phyloP scores from a whole-genome alignment of 2,797 vertebrate genomes.

The Rhabdomys pumilio region DNA sequence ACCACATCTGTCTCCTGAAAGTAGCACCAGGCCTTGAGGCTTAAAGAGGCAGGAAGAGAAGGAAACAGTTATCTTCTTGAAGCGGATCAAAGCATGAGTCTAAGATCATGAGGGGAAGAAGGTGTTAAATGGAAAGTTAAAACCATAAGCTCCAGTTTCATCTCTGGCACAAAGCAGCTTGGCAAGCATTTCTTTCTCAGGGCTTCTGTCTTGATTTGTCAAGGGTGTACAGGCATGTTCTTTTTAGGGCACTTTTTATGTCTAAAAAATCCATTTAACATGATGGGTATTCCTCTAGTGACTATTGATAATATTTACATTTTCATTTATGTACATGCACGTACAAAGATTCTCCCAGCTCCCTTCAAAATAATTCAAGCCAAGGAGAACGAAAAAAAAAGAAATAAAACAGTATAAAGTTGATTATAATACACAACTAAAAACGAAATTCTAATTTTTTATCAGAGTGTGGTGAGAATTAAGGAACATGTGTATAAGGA shows the following conservation, averaged over 20 bases:
- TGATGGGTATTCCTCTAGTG: background rate
- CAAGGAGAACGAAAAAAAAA: background rate
- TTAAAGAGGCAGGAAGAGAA: background rate
- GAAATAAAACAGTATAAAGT: background rate
- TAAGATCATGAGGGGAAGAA: background rate
- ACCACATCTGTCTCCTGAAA: constrained; percentile 11
- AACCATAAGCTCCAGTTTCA: background rate
- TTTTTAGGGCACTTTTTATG: background rate
- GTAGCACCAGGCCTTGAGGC: background rate
- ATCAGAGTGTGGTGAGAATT: background rate
- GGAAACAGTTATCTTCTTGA: background rate
- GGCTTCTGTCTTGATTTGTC: background rate
- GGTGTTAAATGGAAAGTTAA: background rate
- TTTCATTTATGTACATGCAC: background rate
- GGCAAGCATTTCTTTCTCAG: background rate
- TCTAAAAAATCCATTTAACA: background rate
- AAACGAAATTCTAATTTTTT: background rate
- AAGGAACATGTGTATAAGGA: background rate
- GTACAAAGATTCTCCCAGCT: background rate
- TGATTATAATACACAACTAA: background rate
- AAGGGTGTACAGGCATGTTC: background rate
- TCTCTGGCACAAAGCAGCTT: background rate
- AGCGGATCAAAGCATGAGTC: background rate
- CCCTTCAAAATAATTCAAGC: constrained; percentile 16
- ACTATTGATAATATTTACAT: background rate